Percentiles rank a stretch among this genome's conserved stretches.
These are phyloP conservation scores for Cygnus atratus DNA, from an alignment of 2,113 vertebrate species.

Conservation along the genomic window DNA sequence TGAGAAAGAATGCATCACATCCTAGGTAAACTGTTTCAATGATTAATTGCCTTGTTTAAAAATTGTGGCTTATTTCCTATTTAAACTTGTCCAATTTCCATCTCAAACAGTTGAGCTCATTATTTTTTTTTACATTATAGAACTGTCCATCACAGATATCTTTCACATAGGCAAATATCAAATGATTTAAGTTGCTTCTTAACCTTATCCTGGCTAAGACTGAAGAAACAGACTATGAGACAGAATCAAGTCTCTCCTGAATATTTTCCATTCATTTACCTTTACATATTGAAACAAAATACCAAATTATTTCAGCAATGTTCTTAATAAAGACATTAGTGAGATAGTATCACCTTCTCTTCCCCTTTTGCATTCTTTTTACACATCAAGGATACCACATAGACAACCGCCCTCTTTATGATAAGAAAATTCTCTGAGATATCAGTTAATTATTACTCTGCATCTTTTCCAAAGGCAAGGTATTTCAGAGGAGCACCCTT, in stretches of 20 bases:
- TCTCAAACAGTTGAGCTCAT: background rate
- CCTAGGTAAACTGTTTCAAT: background rate
- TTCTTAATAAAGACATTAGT: background rate
- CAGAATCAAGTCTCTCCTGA: background rate
- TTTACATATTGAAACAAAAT: background rate
- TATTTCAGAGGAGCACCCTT: background rate
- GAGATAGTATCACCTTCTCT: background rate
- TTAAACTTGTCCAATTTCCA: background rate
- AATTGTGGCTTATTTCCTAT: background rate
- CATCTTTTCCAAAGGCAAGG: background rate
- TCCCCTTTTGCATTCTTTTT: background rate
- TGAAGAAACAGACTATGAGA: background rate
- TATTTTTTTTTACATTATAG: background rate
- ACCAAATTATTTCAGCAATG: background rate
- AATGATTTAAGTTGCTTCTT: background rate
- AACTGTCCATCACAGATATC: background rate
- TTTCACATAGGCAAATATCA: background rate
- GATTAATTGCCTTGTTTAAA: slow-evolving; percentile 10
- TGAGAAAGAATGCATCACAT: background rate
- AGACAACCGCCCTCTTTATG: background rate
- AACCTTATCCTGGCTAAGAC: background rate
- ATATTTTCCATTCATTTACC: background rate
- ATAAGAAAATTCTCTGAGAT: background rate
- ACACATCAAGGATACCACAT: background rate
- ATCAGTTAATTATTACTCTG: background rate